These are phyloP conservation scores for Pterois miles DNA, from an alignment of 2,797 vertebrate genomes.

Conservation along the genomic window DNA sequence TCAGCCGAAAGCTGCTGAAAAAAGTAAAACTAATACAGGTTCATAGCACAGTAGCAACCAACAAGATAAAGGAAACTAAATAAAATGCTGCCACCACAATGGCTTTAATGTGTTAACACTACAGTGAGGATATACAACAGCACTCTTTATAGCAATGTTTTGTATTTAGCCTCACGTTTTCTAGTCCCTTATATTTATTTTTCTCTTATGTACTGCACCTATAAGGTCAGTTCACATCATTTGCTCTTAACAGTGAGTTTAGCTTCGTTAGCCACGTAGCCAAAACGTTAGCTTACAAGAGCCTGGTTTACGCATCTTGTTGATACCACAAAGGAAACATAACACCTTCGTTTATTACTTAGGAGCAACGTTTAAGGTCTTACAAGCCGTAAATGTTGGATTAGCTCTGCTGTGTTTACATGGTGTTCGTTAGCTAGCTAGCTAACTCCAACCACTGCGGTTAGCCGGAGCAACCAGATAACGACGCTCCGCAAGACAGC, in stretches of 20 bases:
- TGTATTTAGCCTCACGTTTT: no score
- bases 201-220: no score
- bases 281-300: background rate
- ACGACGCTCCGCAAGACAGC: background rate
- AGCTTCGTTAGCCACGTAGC: background rate
- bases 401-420: background rate
- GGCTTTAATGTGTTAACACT: background rate
- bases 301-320: background rate
- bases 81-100: background rate
- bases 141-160: no score
- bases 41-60: no score
- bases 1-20: background rate
- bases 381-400: rapidly evolving
- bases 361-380: background rate
- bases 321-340: background rate
- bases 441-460: no score
- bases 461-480: slow-evolving; percentile 14
- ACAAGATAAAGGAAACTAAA: no score
- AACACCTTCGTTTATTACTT: background rate
- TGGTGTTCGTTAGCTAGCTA: slow-evolving; percentile 7
- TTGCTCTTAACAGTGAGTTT: no score
- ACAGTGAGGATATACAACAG: background rate
- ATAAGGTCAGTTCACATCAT: no score
- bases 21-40: no score
- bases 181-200: no score